Evolutionary conservation across 2,888 invertebrate genomes (phyloP).

Genomic region (Tridacna crocea): DNA sequence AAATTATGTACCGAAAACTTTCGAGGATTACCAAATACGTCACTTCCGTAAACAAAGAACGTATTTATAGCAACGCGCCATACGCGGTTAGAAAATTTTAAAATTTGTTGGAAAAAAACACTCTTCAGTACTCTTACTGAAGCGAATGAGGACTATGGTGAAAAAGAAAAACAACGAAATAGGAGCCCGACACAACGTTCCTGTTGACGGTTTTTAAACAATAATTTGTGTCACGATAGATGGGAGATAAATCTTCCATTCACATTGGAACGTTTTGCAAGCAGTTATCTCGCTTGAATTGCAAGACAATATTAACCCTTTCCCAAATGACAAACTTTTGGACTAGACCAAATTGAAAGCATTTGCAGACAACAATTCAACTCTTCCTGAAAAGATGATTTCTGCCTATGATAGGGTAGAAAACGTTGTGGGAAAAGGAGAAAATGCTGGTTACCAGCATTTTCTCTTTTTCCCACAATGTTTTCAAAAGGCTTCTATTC

Average conservation of each 20-base stretch:
- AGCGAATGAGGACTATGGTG: not conserved
- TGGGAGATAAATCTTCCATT: not conserved
- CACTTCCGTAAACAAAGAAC: constrained; percentile 75
- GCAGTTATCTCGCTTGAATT: not conserved
- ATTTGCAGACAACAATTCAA: too few species aligned
- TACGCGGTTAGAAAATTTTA: too few species aligned
- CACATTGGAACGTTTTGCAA: not conserved
- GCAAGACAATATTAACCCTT: too few species aligned
- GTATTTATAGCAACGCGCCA: constrained; percentile 67
- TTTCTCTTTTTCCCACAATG: too few species aligned
- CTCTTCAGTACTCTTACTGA: not conserved
- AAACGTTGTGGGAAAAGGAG: too few species aligned
- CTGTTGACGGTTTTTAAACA: not conserved
- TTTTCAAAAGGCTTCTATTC: too few species aligned
- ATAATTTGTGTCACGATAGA: not conserved
- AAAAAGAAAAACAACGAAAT: not conserved
- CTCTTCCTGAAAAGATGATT: too few species aligned
- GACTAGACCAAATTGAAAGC: too few species aligned
- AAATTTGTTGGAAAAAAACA: not conserved
- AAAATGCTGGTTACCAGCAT: too few species aligned
- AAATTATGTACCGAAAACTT: not conserved
- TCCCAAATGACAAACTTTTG: too few species aligned
- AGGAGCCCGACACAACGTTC: not conserved
- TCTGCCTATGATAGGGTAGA: too few species aligned
- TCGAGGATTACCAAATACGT: constrained; percentile 45